Base-by-base conservation (phyloP, 1,140 invertebrate species). In the Drosophila ananassae region DNA sequence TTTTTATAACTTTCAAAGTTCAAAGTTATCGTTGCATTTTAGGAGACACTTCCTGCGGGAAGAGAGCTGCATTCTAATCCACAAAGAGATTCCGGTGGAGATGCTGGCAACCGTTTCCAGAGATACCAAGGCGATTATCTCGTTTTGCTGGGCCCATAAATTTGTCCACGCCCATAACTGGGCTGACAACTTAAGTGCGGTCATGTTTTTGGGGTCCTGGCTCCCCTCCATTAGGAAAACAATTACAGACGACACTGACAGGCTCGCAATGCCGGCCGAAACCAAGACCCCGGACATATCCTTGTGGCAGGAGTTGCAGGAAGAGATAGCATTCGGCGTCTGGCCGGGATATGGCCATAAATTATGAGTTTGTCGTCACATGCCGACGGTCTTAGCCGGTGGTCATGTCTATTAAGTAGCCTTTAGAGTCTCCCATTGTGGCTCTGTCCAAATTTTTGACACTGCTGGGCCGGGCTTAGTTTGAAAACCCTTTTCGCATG, bases 311-410 rank as follows among this genome's bases (percentile, higher is more conserved):
- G 3, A 50, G 46, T 53, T 25, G 24, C 60, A 56, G 60, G 61
- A 53, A 54, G 80, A 81, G 79, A 81, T 81, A 81, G 57, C 79
- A 77, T 63, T 82, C 61, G 57, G 68, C 79, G 79, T 68, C 55
- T 76, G 73, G 63, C 52, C 67, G 67, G 74, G 66, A 76, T 72
- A 51, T 75, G 79, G 79, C 51, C 79, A 82, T 82, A 82, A 82
- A 82, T 82, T 79, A 82, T 80, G 59, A 83, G 77, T 83, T 83
- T 83, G 79, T 82, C 79, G 80, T 82, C 79, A 71, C 67, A 71
- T 71, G 79, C 79, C 75, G 79, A 63, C 69, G 58, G 58, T 78
- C 58, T 69, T 69, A 50, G 67, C 64, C 67, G 44, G 32, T 71
- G 79, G 50, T 63, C 75, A 30, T 82, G 79, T 82, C 79, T 82